These are phyloP conservation scores for Cynaeus angustus DNA, from an alignment of 2,888 invertebrate genomes.

Conservation along the genomic window DNA sequence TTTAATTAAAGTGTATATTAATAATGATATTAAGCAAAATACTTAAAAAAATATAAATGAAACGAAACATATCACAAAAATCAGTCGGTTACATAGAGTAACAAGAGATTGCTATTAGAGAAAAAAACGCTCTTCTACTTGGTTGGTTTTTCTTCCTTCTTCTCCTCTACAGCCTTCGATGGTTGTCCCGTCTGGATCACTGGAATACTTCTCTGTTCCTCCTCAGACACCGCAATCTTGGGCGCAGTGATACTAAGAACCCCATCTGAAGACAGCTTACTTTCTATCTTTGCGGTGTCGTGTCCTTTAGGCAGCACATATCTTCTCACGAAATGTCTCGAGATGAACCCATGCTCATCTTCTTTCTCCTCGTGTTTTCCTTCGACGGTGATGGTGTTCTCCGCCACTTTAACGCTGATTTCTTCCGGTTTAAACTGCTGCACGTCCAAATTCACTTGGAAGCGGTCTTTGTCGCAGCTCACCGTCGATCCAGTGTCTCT, in stretches of 20 bases:
- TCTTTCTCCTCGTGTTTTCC: constrained; percentile 85
- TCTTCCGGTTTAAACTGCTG: constrained; percentile 87
- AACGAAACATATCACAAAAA: too few relatives aligned
- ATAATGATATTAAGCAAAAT: too few relatives aligned
- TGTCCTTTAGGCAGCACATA: constrained; percentile 84
- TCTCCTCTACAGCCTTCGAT: not conserved
- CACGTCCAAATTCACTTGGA: constrained; percentile 82
- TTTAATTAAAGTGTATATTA: too few relatives aligned
- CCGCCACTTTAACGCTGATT: constrained; percentile 84
- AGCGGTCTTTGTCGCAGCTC: constrained; percentile 78
- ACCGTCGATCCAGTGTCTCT: constrained; percentile 75
- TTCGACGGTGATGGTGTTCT: constrained; percentile 79
- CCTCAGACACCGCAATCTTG: constrained; percentile 61
- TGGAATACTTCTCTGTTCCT: too few relatives aligned
- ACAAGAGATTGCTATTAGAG: too few relatives aligned
- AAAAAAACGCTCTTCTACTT: too few relatives aligned
- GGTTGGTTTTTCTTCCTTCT: too few relatives aligned
- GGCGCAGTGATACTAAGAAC: constrained; percentile 81
- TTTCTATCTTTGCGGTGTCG: constrained; percentile 81
- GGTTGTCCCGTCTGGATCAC: too few relatives aligned
- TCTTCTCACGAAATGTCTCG: constrained; percentile 83
- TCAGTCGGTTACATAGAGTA: too few relatives aligned
- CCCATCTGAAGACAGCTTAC: constrained; percentile 84
- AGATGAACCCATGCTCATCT: constrained; percentile 85
- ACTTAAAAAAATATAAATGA: too few relatives aligned